A percentile compares a stretch with the other conserved stretches of the same genome.
Evolutionary conservation across 2,797 vertebrate genomes (phyloP).

Genomic region (Megalops cyprinoides): DNA sequence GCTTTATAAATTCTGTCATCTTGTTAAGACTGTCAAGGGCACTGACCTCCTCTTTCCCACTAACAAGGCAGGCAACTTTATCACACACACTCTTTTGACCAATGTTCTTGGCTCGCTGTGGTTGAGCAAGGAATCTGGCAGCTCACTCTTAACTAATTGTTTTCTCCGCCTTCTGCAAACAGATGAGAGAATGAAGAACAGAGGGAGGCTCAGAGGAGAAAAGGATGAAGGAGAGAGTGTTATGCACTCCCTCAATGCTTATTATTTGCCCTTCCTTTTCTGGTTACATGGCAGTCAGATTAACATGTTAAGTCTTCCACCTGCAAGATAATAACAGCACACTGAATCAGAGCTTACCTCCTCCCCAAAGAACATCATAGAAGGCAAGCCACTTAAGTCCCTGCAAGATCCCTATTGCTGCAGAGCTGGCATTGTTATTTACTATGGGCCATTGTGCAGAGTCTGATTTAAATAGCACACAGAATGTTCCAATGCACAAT

Average conservation of each 20-base stretch:
- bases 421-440: not conserved
- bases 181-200: slow-evolving; percentile 58
- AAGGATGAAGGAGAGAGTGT: slow-evolving; percentile 64
- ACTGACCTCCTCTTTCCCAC: slow-evolving; percentile 81
- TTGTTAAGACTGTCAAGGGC: slow-evolving; percentile 85
- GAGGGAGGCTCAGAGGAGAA: slow-evolving; percentile 60
- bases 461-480: slow-evolving; percentile 17
- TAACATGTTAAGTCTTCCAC: slow-evolving; percentile 12
- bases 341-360: slow-evolving; percentile 17
- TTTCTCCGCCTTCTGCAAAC: slow-evolving; percentile 63
- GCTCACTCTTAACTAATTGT: slow-evolving; percentile 74
- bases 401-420: not conserved
- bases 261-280: slow-evolving; percentile 64
- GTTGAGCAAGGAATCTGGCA: slow-evolving; percentile 69
- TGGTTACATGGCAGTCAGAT: not conserved
- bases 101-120: slow-evolving; percentile 66
- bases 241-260: slow-evolving; percentile 63
- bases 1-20: slow-evolving; percentile 89
- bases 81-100: slow-evolving; percentile 66
- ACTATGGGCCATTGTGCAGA: not conserved
- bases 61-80: slow-evolving; percentile 74
- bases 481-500: not conserved
- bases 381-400: not conserved
- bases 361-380: not conserved
- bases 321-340: not conserved